A percentile compares a stretch with the other conserved stretches of the same genome.
Conservation (phyloP, 2,797 vertebrate species). For the Discoglossus pictus region DNA sequence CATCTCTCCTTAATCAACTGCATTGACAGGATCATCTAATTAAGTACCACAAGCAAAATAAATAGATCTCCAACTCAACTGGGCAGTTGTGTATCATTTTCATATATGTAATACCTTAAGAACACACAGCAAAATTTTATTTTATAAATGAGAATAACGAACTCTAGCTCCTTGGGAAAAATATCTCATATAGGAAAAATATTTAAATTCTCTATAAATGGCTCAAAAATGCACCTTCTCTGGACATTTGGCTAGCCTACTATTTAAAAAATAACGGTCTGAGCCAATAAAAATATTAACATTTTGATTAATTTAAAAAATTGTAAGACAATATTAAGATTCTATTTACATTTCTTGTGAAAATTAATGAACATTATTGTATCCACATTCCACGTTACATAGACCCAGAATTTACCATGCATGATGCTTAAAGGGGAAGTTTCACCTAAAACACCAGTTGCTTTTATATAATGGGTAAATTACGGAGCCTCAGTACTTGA, state of each 20-base stretch:
- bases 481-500: no score
- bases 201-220: conserved; percentile 34
- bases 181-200: conserved; percentile 13
- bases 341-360: conserved; percentile 36
- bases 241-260: conserved; percentile 49
- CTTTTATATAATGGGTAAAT: no score
- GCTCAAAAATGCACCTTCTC: conserved; percentile 50
- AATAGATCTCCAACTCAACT: no score
- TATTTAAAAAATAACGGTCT: conserved; percentile 53
- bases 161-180: background rate
- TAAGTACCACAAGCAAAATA: no score
- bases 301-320: conserved; percentile 33
- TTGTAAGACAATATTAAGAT: conserved; percentile 12
- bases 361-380: conserved; percentile 19
- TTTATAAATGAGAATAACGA: no score
- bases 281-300: conserved; percentile 54
- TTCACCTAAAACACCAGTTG: no score
- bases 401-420: background rate
- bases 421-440: background rate
- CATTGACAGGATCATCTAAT: no score
- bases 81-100: no score
- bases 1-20: no score
- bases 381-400: no score
- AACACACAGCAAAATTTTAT: no score
- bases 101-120: no score